phyloP scores from a whole-genome alignment of 2,888 invertebrate species.

The Diarsia mendica region DNA sequence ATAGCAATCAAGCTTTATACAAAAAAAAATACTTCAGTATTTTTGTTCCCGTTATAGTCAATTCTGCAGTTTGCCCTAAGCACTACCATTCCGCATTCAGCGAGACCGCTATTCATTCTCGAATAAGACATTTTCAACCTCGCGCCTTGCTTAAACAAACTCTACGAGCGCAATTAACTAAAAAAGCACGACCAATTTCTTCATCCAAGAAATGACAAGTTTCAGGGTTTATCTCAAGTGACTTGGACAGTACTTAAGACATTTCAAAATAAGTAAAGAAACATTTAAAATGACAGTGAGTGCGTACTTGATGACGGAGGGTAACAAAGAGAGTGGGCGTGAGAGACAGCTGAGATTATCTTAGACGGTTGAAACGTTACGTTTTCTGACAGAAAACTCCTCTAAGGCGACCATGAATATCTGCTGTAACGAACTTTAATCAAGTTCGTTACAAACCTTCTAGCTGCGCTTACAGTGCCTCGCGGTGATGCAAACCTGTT shows the following conservation, averaged over 20 bases:
- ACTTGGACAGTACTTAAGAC: conserved; percentile 25
- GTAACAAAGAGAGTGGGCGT: conserved; percentile 52
- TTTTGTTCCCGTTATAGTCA: conserved; percentile 5
- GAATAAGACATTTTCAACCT: conserved; percentile 35
- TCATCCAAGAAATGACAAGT: conserved; percentile 30
- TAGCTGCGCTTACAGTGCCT: conserved; percentile 28
- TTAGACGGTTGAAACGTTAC: conserved; percentile 51
- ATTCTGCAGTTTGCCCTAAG: conserved; percentile 23
- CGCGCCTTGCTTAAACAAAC: conserved; percentile 38
- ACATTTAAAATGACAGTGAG: conserved; percentile 47
- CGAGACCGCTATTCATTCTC: conserved; percentile 46
- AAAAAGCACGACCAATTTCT: conserved; percentile 39
- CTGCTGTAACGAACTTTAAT: conserved; percentile 26
- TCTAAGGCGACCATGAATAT: conserved; percentile 11
- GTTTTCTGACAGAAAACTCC: conserved; percentile 36
- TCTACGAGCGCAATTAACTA: conserved; percentile 33
- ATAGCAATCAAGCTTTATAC: conserved; percentile 30
- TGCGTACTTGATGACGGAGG: conserved; percentile 33
- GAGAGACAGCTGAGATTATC: conserved; percentile 48
- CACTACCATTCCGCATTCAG: conserved; percentile 39
- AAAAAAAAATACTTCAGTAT: conserved; percentile 7
- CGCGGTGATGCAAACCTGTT: conserved; percentile 54
- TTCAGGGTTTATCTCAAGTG: conserved; percentile 42
- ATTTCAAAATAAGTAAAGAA: conserved; percentile 45
- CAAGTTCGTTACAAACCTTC: conserved; percentile 32